Base-by-base conservation (phyloP, 2,888 invertebrate genomes). In the Villa cingulata region DNA sequence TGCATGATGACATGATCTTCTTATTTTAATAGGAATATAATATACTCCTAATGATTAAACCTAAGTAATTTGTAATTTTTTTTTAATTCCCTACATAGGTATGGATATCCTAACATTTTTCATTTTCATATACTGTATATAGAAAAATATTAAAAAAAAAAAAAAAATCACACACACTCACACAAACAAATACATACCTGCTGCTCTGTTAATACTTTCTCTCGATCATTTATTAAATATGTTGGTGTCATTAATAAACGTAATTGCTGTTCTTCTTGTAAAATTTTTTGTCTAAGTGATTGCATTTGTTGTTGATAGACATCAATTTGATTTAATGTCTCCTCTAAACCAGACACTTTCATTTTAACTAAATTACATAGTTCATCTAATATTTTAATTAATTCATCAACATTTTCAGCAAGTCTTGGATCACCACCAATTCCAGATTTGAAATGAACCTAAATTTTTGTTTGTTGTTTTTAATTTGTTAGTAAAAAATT, bases 381-480 rank as follows among this genome's bases (percentile, higher is more conserved):
- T 48, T 74, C 72, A 58, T 85, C 84, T 59, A 91, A 74, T 57
- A 86, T 77, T 48, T 70, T 70, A 48, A 79, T 70, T 54, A 90
- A 73, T 56, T 80, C 80, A 54, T 78, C 76, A 46, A 85, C 86
- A 48, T 80, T 76, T 54, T 81, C 77, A 59, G 80, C 78, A 44
- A 89, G 81, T 55, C 81, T 80, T 53, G 78, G 74, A 72, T 86
- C 82, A 62, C 86, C 83, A 46, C 83, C 84, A 67, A 89, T 81
- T 51, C 86, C 88, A 50, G 85, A 81, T 50, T 83, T 81, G 77
- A 91, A 90, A 72, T 92, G 91, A 48, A 91, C 85, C 85, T 86
- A 68, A 12, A 32, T 12, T 29, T 12, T 12, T 18, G 43, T 36
- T 42, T 36, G 10, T 34, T 34, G 34, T 12, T 34, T 34, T 34